A percentile compares a stretch with the other conserved stretches of the same genome.
Conservation (phyloP, 2,797 vertebrate genomes). For the Knipowitschia caucasica region DNA sequence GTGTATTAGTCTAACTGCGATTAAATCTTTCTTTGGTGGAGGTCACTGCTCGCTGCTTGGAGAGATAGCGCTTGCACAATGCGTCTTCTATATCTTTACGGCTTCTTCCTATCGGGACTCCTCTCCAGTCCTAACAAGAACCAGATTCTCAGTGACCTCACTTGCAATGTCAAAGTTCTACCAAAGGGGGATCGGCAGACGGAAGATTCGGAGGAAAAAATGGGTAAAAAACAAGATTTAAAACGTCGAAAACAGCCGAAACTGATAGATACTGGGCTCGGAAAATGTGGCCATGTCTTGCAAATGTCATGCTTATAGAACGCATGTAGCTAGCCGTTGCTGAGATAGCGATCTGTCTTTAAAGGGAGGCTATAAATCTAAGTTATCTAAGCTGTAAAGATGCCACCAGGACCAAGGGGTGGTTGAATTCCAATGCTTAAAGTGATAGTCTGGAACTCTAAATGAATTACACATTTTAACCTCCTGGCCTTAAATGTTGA, state of each 20-base stretch:
- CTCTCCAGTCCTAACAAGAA: slow-evolving; percentile 36
- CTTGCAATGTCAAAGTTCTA: slow-evolving; percentile 48
- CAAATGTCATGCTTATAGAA: slow-evolving; percentile 33
- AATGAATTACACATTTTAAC: no score
- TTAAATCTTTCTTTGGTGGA: slow-evolving; percentile 28
- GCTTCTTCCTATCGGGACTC: slow-evolving; percentile 16
- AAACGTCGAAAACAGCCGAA: not conserved
- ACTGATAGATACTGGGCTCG: not conserved
- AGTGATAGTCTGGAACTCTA: no score
- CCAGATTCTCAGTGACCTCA: slow-evolving; percentile 39
- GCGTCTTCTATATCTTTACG: slow-evolving; percentile 5
- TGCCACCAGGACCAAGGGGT: slow-evolving; percentile 18
- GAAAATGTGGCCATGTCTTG: not conserved
- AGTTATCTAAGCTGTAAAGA: slow-evolving; percentile 45
- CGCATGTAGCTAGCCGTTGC: slow-evolving; percentile 25
- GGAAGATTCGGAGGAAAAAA: slow-evolving; percentile 5
- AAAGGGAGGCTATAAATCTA: slow-evolving; percentile 18
- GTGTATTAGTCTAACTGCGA: slow-evolving; percentile 27
- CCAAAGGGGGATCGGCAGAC: slow-evolving; percentile 28
- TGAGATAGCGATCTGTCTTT: slow-evolving; percentile 36
- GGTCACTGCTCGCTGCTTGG: slow-evolving; percentile 16
- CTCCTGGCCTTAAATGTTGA: no score
- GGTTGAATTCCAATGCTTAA: slow-evolving; percentile 2
- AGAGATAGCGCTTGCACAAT: slow-evolving; percentile 17
- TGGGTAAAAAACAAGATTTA: slow-evolving; percentile 16